These are phyloP conservation scores for Calephelis virginiensis DNA, from an alignment of 1,140 invertebrate genomes.

Conservation along the genomic window DNA sequence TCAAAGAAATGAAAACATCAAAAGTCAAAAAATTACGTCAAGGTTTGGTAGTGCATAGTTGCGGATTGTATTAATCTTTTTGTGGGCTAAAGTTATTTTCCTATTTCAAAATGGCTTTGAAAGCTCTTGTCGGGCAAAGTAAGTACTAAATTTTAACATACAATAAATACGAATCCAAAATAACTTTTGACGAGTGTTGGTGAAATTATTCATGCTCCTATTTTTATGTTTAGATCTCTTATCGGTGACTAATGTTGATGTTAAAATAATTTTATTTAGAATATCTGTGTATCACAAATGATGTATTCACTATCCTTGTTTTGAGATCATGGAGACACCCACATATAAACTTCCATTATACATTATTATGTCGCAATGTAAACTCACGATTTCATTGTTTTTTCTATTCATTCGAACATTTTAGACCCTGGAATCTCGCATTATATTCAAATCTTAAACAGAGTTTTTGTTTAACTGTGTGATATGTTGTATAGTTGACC, in stretches of 20 bases:
- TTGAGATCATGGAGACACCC: background rate
- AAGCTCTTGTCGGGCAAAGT: conserved; percentile 84
- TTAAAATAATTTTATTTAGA: background rate
- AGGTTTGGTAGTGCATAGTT: background rate
- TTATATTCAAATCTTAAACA: background rate
- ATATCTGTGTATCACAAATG: background rate
- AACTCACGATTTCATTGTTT: background rate
- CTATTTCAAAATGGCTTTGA: conserved; percentile 82
- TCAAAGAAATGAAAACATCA: background rate
- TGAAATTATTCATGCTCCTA: background rate
- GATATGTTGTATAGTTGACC: background rate
- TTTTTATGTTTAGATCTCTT: conserved; percentile 21
- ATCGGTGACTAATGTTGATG: conserved; percentile 53
- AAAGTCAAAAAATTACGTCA: background rate
- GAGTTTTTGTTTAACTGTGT: background rate
- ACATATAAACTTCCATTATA: background rate
- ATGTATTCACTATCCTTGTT: background rate
- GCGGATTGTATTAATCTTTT: conserved; percentile 8
- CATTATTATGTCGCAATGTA: background rate
- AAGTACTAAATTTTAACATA: conserved; percentile 57
- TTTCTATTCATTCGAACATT: background rate
- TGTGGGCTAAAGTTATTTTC: conserved; percentile 25
- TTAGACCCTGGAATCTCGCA: background rate
- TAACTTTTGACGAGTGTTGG: no score
- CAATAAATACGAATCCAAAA: no score